Evolutionary conservation across 2,113 vertebrate genomes (phyloP).

Genomic region (Vireo altiloquus): DNA sequence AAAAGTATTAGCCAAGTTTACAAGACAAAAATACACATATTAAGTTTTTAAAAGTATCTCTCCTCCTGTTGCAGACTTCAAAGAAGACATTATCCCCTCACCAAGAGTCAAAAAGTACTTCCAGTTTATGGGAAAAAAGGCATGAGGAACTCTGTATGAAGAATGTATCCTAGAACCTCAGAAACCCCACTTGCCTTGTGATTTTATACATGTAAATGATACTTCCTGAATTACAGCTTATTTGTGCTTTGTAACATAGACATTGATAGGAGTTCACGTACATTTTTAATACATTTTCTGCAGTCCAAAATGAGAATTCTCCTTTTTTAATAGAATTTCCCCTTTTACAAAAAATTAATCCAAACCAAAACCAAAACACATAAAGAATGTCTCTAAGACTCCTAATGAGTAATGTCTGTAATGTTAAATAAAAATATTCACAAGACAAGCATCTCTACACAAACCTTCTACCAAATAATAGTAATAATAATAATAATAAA

Average conservation of each 20-base stretch:
- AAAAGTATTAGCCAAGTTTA: not conserved
- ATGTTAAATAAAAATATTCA: not conserved
- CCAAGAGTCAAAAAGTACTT: not conserved
- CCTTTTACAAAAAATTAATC: not conserved
- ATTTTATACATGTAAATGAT: not conserved
- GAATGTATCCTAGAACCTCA: not conserved
- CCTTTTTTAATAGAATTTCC: not conserved
- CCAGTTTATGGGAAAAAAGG: not conserved
- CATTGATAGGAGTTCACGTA: not conserved
- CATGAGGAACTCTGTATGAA: not conserved
- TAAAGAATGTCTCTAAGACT: not conserved
- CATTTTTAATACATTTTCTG: not conserved
- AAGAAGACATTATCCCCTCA: not conserved
- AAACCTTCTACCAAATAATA: constrained; percentile 2
- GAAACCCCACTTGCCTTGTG: not conserved
- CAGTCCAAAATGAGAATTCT: not conserved
- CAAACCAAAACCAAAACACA: not conserved
- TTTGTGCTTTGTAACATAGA: not conserved
- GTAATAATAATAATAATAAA: not conserved
- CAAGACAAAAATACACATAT: not conserved
- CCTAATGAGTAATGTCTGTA: not conserved
- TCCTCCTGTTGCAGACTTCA: not conserved
- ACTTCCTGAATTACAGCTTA: not conserved
- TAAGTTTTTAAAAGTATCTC: not conserved
- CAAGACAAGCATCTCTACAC: not conserved